Evolutionary conservation across 2,888 invertebrate genomes (phyloP), one percentile per base, ranked within the genome.

Genomic region (Zygothrica quintamaculata): DNA sequence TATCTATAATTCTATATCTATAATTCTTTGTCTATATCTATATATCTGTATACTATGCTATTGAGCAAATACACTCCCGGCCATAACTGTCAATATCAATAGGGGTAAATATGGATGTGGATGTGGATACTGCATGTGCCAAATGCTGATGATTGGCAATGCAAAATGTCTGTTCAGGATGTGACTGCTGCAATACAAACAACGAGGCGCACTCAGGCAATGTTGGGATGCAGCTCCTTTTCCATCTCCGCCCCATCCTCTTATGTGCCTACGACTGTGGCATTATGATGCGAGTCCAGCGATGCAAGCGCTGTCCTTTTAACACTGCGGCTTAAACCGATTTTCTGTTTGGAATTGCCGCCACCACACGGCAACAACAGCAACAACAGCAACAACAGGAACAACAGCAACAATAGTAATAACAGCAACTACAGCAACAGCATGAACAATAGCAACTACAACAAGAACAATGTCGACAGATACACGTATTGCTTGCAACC

Each of bases 31-130:
- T n/a, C n/a, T n/a, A n/a, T n/a, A n/a, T n/a, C n/a, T n/a, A n/a
- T n/a, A 36, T 37, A 29, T 40, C 9, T 39, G 60, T 56, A 26
- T 37, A n/a, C 26, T n/a, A 40, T 47, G 25, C 29, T 13, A 46
- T 66, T 73, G 65, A 55, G 65, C 60, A 84, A 84, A 82, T 66
- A 84, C 65, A 69, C 86, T 67, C 50, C 60, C 44, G 67, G 76
- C 87, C 70, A 77, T 82, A 84, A 86, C 86, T 86, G 86, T 86
- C 86, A 78, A 56, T 84, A 78, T 74, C 82, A 84, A 84, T 72
- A 78, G 70, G 51, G 50, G 18, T n/a, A n/a, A n/a, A n/a, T n/a
- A n/a, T n/a, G n/a, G n/a, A n/a, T n/a, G n/a, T n/a, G n/a, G 48
- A 48, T 39, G 42, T 50, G 50, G 37, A 42, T 13, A 52, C 33